Evolutionary conservation across 2,113 vertebrate species (phyloP), one percentile per base, ranked within the genome.

Genomic region (Atrichornis clamosus): DNA sequence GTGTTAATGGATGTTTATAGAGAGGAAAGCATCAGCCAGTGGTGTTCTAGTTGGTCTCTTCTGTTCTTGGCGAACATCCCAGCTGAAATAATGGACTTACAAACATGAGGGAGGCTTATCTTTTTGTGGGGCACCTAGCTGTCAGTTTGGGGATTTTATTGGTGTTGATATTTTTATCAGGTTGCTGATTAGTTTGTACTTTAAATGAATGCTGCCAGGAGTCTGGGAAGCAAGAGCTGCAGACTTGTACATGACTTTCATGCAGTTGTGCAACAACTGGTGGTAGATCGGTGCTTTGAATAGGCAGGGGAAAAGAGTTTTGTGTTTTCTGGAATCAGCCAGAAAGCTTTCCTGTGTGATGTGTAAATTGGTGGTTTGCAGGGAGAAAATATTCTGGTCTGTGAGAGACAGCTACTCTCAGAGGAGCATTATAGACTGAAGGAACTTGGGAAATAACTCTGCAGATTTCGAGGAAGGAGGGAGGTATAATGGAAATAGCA

Each of bases 51-150:
- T 35, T 13, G 15, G 30, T 47, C 30, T 49, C 15, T 85, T 6
- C 19, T 60, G 19, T 63, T 84, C n/a, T 68, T 60, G 37, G 13
- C 1, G 4, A 41, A 69, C 35, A 22, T 85, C 30, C 7, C 33
- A 21, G 27, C 41, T 77, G 53, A 64, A 85, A 35, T 68, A 5
- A 11, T 0, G 2, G 13, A 14, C 23, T 67, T 26, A 10, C 0
- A 60, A 81, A 74, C 27, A 26, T 47, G 15, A 84, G 35, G 32
- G 74, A 78, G 21, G 10, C 6, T 62, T 67, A 15, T 35, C 35
- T 23, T 82, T 50, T 60, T 16, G 4, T 12, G 35, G 21, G 4
- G 4, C 32, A 55, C 10, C 11, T 46, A 15, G 18, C 33, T 87
- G 8, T 67, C 42, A 35, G 9, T 92, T 41, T 3, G 17, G 12